A percentile compares a stretch with the other conserved stretches of the same genome.
phyloP scores from a whole-genome alignment of 2,113 vertebrate genomes.

The Sardina pilchardus region DNA sequence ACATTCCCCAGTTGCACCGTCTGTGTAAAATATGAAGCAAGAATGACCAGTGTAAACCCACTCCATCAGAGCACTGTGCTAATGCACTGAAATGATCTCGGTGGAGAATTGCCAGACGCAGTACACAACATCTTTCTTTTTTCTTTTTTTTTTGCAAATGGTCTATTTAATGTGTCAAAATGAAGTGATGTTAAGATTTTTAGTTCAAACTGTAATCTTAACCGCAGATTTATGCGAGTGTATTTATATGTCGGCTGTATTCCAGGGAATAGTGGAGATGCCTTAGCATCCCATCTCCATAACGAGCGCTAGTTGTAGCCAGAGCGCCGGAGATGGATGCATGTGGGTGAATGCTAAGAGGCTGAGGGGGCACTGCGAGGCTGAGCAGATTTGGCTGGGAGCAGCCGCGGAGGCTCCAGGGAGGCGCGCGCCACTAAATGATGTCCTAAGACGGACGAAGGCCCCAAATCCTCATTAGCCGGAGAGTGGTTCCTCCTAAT shows the following conservation, averaged over 20 bases:
- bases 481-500: conserved; percentile 95
- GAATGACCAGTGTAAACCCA: neutral
- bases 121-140: neutral
- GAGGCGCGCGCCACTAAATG: conserved; percentile 69
- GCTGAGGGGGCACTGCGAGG: neutral
- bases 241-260: too few species aligned
- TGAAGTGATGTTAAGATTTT: neutral
- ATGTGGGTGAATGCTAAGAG: conserved; percentile 16
- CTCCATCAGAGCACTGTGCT: neutral
- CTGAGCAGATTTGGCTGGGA: conserved; percentile 41
- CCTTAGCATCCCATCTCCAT: neutral
- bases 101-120: conserved; percentile 27
- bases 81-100: conserved; percentile 43
- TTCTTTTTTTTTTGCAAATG: neutral
- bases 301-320: neutral
- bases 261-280: neutral
- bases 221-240: too few species aligned
- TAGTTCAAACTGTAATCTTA: neutral
- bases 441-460: conserved; percentile 83
- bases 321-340: conserved; percentile 1
- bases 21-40: neutral
- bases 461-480: conserved; percentile 91
- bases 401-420: conserved; percentile 36
- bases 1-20: neutral
- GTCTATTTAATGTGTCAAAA: neutral